Conservation (phyloP, 1,140 invertebrate species). For the Drosophila sturtevanti region DNA sequence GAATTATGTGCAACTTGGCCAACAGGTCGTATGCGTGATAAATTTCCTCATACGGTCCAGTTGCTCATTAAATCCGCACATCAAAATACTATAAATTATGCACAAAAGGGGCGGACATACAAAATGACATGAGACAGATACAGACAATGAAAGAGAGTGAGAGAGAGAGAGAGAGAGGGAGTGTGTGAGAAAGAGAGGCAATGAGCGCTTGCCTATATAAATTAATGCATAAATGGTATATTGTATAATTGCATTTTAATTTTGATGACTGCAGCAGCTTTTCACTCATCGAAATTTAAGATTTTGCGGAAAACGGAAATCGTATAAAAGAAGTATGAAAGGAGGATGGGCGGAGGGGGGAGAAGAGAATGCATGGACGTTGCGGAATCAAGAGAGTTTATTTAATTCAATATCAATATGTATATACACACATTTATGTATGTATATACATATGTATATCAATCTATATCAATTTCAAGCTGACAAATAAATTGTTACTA, state of each 20-base stretch:
- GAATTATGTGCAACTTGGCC: not conserved
- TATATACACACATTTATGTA: not conserved
- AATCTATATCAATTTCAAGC: no score
- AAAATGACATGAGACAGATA: not conserved
- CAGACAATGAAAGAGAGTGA: not conserved
- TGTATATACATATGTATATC: no score
- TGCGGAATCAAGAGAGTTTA: not conserved
- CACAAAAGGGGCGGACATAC: conserved; percentile 36
- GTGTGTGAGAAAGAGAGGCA: not conserved
- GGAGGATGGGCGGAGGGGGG: no score
- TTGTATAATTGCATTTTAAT: conserved; percentile 37
- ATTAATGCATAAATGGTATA: conserved; percentile 32
- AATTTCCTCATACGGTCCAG: not conserved
- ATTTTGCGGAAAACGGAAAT: not conserved
- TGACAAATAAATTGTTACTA: no score
- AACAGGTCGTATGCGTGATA: conserved; percentile 5
- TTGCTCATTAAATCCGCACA: conserved; percentile 14
- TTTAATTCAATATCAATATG: not conserved
- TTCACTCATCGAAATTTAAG: not conserved
- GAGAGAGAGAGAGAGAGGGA: not conserved
- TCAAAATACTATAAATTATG: conserved; percentile 65
- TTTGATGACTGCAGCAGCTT: conserved; percentile 5
- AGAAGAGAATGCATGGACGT: no score
- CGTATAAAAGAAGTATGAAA: not conserved
- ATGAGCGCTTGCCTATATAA: not conserved